Evolutionary conservation across 2,113 vertebrate genomes (phyloP).

Genomic region (Xenopus borealis): DNA sequence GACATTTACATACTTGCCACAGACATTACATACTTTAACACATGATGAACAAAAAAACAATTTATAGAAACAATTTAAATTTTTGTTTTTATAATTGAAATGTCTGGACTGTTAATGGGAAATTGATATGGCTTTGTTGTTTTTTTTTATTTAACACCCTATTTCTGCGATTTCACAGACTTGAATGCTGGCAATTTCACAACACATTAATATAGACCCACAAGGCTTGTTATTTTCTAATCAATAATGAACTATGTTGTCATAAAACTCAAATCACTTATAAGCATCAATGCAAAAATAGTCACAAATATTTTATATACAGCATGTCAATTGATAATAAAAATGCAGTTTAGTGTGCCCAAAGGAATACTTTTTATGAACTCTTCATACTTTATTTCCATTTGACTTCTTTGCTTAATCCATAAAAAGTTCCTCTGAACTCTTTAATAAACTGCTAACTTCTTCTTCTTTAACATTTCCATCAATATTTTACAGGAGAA

Average conservation of each 20-base stretch:
- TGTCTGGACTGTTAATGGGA: too few species aligned
- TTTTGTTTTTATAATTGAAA: too few species aligned
- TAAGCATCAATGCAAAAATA: constrained; percentile 5
- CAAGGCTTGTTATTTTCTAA: constrained; percentile 2
- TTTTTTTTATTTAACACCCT: too few species aligned
- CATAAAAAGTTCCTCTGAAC: background rate
- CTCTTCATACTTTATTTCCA: background rate
- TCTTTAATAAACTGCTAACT: background rate
- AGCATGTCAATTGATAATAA: constrained; percentile 2
- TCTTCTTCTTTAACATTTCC: too few species aligned
- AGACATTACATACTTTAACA: too few species aligned
- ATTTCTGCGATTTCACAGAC: too few species aligned
- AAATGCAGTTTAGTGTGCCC: background rate
- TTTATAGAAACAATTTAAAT: too few species aligned
- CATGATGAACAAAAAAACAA: too few species aligned
- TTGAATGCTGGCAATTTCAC: too few species aligned
- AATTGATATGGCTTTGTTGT: too few species aligned
- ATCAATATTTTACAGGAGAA: too few species aligned
- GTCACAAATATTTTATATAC: background rate
- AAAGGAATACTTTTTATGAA: background rate
- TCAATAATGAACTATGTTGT: constrained; percentile 3
- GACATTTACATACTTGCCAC: too few species aligned
- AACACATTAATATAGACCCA: background rate
- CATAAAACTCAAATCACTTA: background rate
- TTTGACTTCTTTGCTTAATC: background rate